These are phyloP conservation scores for Aelia acuminata DNA, from an alignment of 2,888 invertebrate genomes.

Conservation along the genomic window DNA sequence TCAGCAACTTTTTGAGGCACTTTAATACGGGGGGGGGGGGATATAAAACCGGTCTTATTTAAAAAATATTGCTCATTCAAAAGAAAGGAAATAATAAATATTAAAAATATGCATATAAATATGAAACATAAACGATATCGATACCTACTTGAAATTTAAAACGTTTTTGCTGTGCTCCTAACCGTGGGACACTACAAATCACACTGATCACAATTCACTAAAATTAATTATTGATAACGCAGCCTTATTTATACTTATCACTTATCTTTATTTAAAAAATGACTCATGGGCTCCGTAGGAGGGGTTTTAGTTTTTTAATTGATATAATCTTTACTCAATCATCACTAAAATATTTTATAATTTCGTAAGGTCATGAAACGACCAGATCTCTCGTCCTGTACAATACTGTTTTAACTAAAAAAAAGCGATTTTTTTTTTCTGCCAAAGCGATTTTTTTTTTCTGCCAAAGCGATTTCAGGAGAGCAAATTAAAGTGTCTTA, in stretches of 20 bases:
- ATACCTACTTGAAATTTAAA: neutral
- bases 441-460: too few relatives aligned
- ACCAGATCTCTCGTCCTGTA: too few relatives aligned
- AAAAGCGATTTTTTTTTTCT: too few relatives aligned
- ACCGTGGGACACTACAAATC: neutral
- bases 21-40: neutral
- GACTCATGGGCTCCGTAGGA: neutral
- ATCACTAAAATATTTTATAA: neutral
- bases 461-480: too few relatives aligned
- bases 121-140: neutral
- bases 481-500: too few relatives aligned
- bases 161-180: neutral
- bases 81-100: neutral
- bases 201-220: neutral
- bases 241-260: neutral
- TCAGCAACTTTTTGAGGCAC: neutral
- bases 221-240: neutral
- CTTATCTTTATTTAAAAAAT: neutral
- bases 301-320: too few relatives aligned
- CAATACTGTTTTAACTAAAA: too few relatives aligned
- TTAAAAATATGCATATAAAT: neutral
- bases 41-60: too few relatives aligned
- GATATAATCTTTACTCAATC: neutral
- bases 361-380: neutral
- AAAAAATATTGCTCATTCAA: too few relatives aligned